phyloP scores from a whole-genome alignment of 2,113 vertebrate genomes.

The Pelodiscus sinensis region DNA sequence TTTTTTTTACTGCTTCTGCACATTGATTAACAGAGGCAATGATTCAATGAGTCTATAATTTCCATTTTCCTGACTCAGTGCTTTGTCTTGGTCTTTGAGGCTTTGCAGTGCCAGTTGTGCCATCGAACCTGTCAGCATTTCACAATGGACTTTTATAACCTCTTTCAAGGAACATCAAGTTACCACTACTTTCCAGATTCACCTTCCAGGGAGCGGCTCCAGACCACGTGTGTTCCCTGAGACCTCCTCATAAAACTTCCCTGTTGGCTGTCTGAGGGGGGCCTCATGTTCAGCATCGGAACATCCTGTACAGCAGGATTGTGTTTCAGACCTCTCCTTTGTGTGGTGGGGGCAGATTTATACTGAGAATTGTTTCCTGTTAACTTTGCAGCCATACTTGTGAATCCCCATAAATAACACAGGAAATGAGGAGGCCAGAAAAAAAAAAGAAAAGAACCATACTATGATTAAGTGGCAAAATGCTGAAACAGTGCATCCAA shows the following conservation, averaged over 20 bases:
- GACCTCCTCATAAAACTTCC: background rate
- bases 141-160: background rate
- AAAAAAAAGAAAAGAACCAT: background rate
- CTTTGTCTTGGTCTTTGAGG: constrained; percentile 34
- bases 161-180: background rate
- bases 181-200: background rate
- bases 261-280: background rate
- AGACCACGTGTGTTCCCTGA: background rate
- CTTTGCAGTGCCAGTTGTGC: background rate
- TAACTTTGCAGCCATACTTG: background rate
- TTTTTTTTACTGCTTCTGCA: background rate
- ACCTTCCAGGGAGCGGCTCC: background rate
- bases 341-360: background rate
- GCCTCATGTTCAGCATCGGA: background rate
- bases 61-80: constrained; percentile 33
- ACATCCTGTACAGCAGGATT: background rate
- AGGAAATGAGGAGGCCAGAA: background rate
- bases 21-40: background rate
- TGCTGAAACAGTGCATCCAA: background rate
- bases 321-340: background rate
- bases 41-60: background rate
- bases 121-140: background rate
- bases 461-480: background rate
- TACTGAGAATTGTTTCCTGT: background rate
- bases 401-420: background rate